phyloP scores from a whole-genome alignment of 1,140 invertebrate genomes.

The Olivierus martensii region DNA sequence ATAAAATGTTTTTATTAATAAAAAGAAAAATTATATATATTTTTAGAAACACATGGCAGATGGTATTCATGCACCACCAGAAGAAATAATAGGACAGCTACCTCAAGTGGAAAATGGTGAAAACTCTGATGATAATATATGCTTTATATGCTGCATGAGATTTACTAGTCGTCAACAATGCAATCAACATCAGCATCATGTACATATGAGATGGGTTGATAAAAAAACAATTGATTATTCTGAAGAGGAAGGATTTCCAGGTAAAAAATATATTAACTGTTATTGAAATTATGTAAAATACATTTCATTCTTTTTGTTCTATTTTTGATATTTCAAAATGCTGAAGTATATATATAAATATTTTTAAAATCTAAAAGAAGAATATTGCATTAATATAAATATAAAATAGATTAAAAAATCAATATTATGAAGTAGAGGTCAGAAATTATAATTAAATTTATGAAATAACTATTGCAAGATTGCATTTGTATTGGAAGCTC shows the following conservation, averaged over 20 bases:
- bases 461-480: too few relatives aligned
- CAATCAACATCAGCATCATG: slow-evolving; percentile 19
- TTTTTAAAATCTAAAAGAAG: too few relatives aligned
- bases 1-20: background rate
- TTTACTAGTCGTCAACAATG: slow-evolving; percentile 12
- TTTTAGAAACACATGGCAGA: slow-evolving; percentile 18
- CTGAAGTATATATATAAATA: too few relatives aligned
- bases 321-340: too few relatives aligned
- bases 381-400: too few relatives aligned
- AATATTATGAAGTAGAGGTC: too few relatives aligned
- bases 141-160: slow-evolving; percentile 18
- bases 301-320: too few relatives aligned
- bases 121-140: slow-evolving; percentile 12
- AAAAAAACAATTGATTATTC: slow-evolving; percentile 10
- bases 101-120: slow-evolving; percentile 9
- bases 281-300: too few relatives aligned
- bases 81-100: slow-evolving; percentile 7
- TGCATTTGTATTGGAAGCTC: too few relatives aligned
- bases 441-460: too few relatives aligned
- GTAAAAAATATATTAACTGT: too few relatives aligned
- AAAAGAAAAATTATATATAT: background rate
- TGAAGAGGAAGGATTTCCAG: slow-evolving; percentile 6
- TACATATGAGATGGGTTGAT: slow-evolving; percentile 20
- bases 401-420: too few relatives aligned
- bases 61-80: slow-evolving; percentile 2